Base-by-base conservation (phyloP, 1,140 invertebrate genomes). In the Euglossa dilemma region DNA sequence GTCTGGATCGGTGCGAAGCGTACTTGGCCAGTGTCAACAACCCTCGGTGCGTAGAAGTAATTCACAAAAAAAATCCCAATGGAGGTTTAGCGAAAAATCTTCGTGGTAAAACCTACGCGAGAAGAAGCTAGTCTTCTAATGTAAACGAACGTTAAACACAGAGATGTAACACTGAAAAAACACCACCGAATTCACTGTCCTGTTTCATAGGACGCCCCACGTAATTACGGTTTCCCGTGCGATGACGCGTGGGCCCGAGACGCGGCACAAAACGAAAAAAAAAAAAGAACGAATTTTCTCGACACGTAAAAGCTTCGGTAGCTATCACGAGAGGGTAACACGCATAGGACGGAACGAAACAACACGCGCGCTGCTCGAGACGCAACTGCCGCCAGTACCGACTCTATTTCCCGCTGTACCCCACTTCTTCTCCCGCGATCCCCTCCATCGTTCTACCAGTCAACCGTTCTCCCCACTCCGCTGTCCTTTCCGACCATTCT, bases 331-430 rank as follows among this genome's bases (percentile, higher is more conserved):
- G 20, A 72, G 57, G 28, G 43, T 80, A 54, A 78, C 80, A 67
- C 80, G 78, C 66, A 84, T 28, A 77, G 73, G 69, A 84, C 87
- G 87, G 73, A 89, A 77, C 79, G 83, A 85, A 66, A 87, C 84
- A 83, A 87, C 86, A 70, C 90, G 84, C 85, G 80, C 87, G 89
- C 85, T 90, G 84, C 69, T 91, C 90, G 87, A 89, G 85, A 90
- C 90, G 91, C 91, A 92, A 93, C 92, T 93, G 92, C 83, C 85
- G 83, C 76, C 57, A 75, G 67, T 66, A 28, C 79, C 73, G 47
- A 74, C 63, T 70, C 72, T 54, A 63, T 52, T 59, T 80, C 83
- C 75, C 77, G 70, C 76, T 73, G 52, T 74, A 50, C 78, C 69
- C 79, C 83, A 73, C 78, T 57, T 25, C 52, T 50, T n/a, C 43